Base-by-base conservation (phyloP, 2,888 invertebrate genomes). In the Hartigia nigra region DNA sequence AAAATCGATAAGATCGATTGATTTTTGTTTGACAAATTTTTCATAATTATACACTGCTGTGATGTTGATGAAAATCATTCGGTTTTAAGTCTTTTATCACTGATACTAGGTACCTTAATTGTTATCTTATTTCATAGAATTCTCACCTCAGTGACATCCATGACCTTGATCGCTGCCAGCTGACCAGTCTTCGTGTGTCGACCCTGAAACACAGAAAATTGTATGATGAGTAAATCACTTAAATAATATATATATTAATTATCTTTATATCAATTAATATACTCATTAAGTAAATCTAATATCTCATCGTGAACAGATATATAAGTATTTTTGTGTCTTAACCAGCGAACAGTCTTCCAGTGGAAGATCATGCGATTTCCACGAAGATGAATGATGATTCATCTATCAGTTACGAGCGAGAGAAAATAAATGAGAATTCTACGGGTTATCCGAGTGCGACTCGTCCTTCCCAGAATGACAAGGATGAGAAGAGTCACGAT, bases 171-270 rank as follows among this genome's bases (percentile, higher is more conserved):
- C 92, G 99, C 99, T 86, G 99, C 99, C 93, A 99, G 94, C 93
- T 99, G 99, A 85, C 99, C 99, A 86, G 99, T 99, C 94, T 99
- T 99, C 86, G 99, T 99, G 93, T 99, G 99, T 81, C 99, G 97
- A 84, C 99, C 99, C 98, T 99, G 92, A 79, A 90, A 91, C 80
- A 86, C 85, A 88, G 81, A 74, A 80, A 79, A 81, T 23, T 23
- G 2, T 0, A 55, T 55, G 55, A 55, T 55, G 55, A 55, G 2
- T 55, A 34, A 34, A 34, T 34, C 34, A 34, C 4, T 34, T 34
- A 34, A 34, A 34, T 3, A 34, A 34, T 34, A 34, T 34, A 34
- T 34, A 34, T 4, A 4, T 4, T 3, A 34, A 34, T 34, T 34
- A 3, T 34, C 34, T 34, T 34, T 34, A 34, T 34, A 34, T 4